Conservation (phyloP, 2,797 vertebrate species). For the Chloroceryle inda region DNA sequence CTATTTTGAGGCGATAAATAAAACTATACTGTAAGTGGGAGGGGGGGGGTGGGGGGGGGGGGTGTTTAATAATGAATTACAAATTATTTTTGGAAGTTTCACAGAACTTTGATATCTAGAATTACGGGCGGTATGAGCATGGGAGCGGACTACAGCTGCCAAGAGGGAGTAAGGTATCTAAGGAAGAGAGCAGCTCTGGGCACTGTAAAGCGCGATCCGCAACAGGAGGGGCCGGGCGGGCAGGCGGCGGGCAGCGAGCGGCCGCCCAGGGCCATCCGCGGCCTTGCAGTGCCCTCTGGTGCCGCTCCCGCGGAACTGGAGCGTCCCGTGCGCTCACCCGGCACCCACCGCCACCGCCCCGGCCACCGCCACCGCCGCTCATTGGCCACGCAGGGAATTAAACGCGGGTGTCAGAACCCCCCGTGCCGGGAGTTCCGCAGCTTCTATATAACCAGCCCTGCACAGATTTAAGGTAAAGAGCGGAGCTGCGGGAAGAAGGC, state of each 20-base stretch:
- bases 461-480: too few species aligned
- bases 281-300: slow-evolving; percentile 82
- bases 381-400: too few species aligned
- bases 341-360: too few species aligned
- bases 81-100: background rate
- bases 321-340: too few species aligned
- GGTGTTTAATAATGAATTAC: background rate
- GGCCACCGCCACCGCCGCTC: too few species aligned
- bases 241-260: background rate
- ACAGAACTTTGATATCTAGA: too few species aligned
- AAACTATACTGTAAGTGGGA: background rate
- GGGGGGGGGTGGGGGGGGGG: background rate
- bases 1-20: background rate
- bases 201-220: background rate
- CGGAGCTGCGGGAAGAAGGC: too few species aligned
- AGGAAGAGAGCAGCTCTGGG: rapidly evolving
- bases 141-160: rapidly evolving
- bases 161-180: rapidly evolving
- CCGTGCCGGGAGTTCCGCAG: too few species aligned
- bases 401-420: too few species aligned
- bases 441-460: too few species aligned
- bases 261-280: background rate
- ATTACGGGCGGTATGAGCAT: rapidly evolving
- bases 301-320: background rate
- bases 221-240: background rate